Percentiles rank a stretch among this genome's conserved stretches.
phyloP scores from a whole-genome alignment of 1,140 invertebrate genomes.

The Eupristina koningsbergeri region DNA sequence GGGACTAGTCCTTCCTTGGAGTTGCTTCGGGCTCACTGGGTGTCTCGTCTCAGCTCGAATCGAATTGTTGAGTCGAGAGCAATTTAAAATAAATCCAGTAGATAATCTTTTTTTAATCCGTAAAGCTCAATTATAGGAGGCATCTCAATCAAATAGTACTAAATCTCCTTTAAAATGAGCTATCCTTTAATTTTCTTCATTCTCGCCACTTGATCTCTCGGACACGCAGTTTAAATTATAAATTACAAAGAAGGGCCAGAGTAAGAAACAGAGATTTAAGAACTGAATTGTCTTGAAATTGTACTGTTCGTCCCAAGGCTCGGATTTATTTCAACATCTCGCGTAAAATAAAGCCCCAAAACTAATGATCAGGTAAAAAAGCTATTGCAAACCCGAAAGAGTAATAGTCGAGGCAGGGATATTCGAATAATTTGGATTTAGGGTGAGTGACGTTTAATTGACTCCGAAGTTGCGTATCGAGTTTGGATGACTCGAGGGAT shows the following conservation, averaged over 20 bases:
- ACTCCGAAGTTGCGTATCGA: too few relatives aligned
- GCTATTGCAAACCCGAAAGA: not conserved
- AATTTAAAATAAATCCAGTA: conserved; percentile 12
- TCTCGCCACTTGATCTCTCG: not conserved
- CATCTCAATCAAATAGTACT: conserved; percentile 8
- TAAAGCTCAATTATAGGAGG: conserved; percentile 1
- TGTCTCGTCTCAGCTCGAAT: not conserved
- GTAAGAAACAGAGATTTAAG: not conserved
- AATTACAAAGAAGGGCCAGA: not conserved
- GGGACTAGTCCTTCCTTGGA: not conserved
- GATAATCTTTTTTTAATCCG: conserved; percentile 24
- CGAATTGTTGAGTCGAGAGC: not conserved
- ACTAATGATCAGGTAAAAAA: too few relatives aligned
- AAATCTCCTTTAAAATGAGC: not conserved
- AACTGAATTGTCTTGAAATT: too few relatives aligned
- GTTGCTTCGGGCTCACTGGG: not conserved
- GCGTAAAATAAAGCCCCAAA: too few relatives aligned
- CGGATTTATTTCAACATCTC: too few relatives aligned
- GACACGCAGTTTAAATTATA: not conserved
- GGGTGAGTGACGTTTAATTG: not conserved
- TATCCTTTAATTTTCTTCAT: not conserved
- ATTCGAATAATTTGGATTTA: not conserved
- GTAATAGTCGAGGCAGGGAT: not conserved
- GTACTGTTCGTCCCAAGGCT: too few relatives aligned
- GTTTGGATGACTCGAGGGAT: too few relatives aligned